phyloP scores from a whole-genome alignment of 2,113 vertebrate genomes.

The Albula glossodonta region DNA sequence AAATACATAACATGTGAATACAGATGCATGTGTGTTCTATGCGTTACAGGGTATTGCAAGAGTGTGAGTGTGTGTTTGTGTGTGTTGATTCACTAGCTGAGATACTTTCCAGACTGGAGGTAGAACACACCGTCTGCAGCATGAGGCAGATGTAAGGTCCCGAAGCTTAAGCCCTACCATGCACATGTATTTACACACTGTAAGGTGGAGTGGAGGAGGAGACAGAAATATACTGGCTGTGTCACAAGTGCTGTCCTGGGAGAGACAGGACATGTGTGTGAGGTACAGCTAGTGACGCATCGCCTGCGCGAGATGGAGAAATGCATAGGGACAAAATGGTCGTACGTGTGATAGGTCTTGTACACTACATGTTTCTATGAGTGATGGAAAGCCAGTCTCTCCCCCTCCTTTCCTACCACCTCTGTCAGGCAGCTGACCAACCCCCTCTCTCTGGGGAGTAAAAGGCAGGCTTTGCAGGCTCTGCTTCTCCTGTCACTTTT shows the following conservation, averaged over 20 bases:
- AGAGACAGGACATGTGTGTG: neutral
- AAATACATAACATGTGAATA: neutral
- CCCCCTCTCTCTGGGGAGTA: no score
- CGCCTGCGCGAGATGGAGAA: neutral
- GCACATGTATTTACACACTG: neutral
- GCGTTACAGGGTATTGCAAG: neutral
- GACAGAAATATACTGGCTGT: neutral
- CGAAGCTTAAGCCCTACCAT: neutral
- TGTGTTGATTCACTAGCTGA: neutral
- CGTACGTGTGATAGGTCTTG: no score
- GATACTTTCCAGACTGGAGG: neutral
- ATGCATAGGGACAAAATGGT: neutral
- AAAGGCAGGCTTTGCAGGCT: neutral
- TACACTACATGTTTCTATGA: neutral
- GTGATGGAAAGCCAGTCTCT: neutral
- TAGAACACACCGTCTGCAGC: neutral
- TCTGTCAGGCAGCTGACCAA: no score
- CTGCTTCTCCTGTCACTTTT: neutral
- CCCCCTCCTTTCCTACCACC: neutral
- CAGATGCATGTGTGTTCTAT: neutral
- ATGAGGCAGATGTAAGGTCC: neutral
- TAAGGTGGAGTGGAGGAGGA: neutral
- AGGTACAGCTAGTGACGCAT: neutral
- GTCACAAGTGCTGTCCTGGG: neutral
- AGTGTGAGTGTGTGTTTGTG: neutral